phyloP scores from a whole-genome alignment of 2,113 vertebrate species.

The Xiphorhynchus elegans region DNA sequence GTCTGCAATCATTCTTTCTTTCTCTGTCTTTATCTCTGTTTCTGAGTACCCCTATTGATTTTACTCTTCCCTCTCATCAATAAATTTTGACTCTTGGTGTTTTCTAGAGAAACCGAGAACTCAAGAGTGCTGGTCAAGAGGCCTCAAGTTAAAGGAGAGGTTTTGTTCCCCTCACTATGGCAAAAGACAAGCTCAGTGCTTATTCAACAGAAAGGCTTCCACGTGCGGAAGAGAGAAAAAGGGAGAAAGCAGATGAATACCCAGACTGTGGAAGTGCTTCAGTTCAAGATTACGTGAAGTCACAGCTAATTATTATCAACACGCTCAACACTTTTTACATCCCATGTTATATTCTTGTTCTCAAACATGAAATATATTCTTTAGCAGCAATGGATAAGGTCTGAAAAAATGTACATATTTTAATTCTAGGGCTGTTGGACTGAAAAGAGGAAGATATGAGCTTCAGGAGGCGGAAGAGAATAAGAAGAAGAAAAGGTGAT shows the following conservation, averaged over 20 bases:
- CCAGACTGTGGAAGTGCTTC: background rate
- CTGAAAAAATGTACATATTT: background rate
- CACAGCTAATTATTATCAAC: background rate
- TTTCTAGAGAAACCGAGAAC: background rate
- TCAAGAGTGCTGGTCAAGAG: background rate
- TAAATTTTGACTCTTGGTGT: background rate
- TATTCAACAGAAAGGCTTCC: background rate
- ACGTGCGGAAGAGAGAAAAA: background rate
- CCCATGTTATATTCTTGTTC: background rate
- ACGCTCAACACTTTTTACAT: background rate
- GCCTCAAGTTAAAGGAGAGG: background rate
- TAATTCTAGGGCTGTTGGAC: background rate
- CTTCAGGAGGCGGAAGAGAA: background rate
- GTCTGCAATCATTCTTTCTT: background rate
- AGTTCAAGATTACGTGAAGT: background rate
- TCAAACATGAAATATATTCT: background rate
- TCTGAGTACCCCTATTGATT: background rate
- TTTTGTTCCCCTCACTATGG: background rate
- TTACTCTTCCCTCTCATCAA: background rate
- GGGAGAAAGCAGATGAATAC: background rate
- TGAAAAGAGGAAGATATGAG: background rate
- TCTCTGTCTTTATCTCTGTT: background rate
- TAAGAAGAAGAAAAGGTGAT: background rate
- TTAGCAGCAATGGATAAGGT: background rate
- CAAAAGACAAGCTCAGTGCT: background rate